These are phyloP conservation scores for Theonella swinhoei DNA, from an alignment of 37 sponge, comb jelly and placozoan species.

Conservation along the genomic window DNA sequence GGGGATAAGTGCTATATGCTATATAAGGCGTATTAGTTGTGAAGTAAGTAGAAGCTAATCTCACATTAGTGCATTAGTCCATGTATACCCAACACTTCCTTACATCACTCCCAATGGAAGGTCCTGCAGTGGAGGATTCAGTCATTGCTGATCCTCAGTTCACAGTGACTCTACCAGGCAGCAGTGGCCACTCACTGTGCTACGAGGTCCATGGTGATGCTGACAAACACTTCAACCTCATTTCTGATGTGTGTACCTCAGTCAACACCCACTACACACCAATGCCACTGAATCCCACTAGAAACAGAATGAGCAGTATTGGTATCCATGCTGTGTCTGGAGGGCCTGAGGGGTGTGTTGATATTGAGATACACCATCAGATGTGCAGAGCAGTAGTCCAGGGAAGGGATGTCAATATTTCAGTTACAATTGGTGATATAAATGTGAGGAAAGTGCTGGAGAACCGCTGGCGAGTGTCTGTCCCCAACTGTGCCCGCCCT, in stretches of 20 bases:
- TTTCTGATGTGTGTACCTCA: constrained; percentile 62
- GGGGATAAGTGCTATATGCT: no score
- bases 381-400: not conserved
- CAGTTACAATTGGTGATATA: constrained; percentile 12
- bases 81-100: not conserved
- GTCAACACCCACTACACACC: constrained; percentile 58
- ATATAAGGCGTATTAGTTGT: no score
- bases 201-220: constrained; percentile 67
- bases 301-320: constrained; percentile 57
- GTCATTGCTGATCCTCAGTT: constrained; percentile 62
- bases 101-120: not conserved
- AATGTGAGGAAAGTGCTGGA: not conserved
- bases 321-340: constrained; percentile 41
- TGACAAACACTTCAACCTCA: constrained; percentile 45
- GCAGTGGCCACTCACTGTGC: constrained; percentile 35
- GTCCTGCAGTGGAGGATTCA: constrained; percentile 29
- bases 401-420: not conserved
- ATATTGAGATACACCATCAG: not conserved
- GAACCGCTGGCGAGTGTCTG: constrained; percentile 44
- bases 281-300: constrained; percentile 3
- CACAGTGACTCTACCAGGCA: constrained; percentile 31
- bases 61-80: no score
- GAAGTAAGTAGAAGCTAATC: no score
- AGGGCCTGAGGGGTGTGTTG: not conserved
- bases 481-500: constrained; percentile 70